Evolutionary conservation across 2,113 vertebrate species (phyloP), one percentile per base, ranked within the genome.

Genomic region (Pangasianodon gigas): DNA sequence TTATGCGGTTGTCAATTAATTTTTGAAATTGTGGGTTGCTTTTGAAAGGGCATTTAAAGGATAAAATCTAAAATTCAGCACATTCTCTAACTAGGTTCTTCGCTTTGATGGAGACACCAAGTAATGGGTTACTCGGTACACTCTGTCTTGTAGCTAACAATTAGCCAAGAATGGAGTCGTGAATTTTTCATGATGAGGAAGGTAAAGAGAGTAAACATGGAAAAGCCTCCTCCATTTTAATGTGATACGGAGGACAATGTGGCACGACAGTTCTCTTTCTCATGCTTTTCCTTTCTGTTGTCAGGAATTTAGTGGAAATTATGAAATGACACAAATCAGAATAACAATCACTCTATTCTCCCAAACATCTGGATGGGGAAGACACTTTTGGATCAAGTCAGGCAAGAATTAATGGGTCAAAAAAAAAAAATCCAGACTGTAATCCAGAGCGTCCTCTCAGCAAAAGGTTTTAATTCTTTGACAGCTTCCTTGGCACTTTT

Each of bases 111-210:
- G 90, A 92, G 90, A 87, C 91, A 62, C 80, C 48, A 84, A 89
- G 90, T 96, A 96, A 96, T 96, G 96, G 95, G 94, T 95, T 96
- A 95, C 95, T 95, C 92, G 88, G 90, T 93, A 94, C 94, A 94
- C 94, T 95, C 93, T 91, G 94, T 93, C 93, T 95, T 94, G 94
- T 93, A 94, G 95, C 94, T 92, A 94, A 96, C 95, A 96, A 96
- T 96, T 96, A 96, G 94, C 91, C 67, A 87, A 90, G 93, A 95
- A 96, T 96, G 94, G 95, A 95, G 93, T 93, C 16, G 90, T 96
- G 95, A 96, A 96, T 96, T 94, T 96, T 96, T 96, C 94, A 96
- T 96, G 95, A 94, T 52, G 58, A 91, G 87, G 88, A 91, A 94
- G 93, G 93, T 93, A 93, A 79, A 93, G 88, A 88, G 89, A 92